phyloP scores from a whole-genome alignment of 30 jellyfish, hydroid and myxozoan genomes.

The Cassiopea andromeda region DNA sequence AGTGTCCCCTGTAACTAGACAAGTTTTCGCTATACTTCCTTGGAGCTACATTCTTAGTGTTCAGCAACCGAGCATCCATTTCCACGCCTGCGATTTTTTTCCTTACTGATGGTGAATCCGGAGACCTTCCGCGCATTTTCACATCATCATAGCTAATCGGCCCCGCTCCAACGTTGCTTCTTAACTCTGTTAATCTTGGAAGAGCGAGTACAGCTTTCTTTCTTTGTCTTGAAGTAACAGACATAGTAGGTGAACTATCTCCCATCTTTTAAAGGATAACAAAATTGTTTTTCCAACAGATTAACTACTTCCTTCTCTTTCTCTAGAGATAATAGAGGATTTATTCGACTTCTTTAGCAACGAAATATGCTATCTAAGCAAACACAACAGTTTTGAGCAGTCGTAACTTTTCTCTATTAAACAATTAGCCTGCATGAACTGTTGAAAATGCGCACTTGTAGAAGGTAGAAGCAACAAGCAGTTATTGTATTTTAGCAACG shows the following conservation, averaged over 20 bases:
- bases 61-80: not conserved
- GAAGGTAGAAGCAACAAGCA: not conserved
- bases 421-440: not conserved
- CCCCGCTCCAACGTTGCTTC: not conserved
- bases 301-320: not conserved
- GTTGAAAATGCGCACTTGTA: not conserved
- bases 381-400: not conserved
- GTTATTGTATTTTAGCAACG: too few relatives aligned
- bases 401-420: not conserved
- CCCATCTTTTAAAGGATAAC: too few relatives aligned
- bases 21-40: constrained; percentile 17
- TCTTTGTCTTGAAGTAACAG: not conserved
- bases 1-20: not conserved
- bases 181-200: not conserved
- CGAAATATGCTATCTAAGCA: not conserved
- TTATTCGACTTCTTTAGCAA: not conserved
- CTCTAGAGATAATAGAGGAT: not conserved
- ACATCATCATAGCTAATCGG: not conserved
- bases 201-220: not conserved
- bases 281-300: not conserved
- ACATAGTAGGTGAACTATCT: too few relatives aligned
- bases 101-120: constrained; percentile 13
- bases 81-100: not conserved
- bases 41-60: not conserved
- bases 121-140: constrained; percentile 10